A percentile compares a stretch with the other conserved stretches of the same genome.
Conservation (phyloP, 2,797 vertebrate species). For the Hyperoplus immaculatus region DNA sequence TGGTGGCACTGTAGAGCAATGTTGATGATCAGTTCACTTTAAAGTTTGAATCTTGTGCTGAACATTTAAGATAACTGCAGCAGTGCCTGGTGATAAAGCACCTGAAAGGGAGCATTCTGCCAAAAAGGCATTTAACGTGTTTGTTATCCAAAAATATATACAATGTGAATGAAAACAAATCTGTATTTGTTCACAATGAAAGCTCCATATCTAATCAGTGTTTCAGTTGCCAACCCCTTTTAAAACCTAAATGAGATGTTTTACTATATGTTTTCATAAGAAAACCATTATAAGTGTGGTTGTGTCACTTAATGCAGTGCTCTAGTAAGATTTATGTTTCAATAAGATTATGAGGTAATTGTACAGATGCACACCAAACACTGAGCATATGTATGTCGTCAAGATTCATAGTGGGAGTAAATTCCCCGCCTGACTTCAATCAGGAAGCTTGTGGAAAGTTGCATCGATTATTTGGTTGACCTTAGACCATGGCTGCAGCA, state of each 20-base stretch:
- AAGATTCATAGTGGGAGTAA: too few relatives aligned
- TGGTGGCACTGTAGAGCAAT: neutral
- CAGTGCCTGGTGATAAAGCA: conserved; percentile 2
- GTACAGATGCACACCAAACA: neutral
- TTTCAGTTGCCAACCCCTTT: neutral
- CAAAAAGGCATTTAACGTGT: neutral
- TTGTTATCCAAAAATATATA: neutral
- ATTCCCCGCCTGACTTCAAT: too few relatives aligned
- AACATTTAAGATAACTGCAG: neutral
- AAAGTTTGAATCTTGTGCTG: neutral
- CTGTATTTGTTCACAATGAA: conserved; percentile 2
- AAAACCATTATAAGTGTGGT: neutral
- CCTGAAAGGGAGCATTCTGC: neutral
- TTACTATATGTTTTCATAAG: neutral
- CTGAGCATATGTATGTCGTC: too few relatives aligned
- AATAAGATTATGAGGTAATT: neutral
- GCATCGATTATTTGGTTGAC: too few relatives aligned
- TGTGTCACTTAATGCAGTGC: neutral
- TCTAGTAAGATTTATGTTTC: neutral
- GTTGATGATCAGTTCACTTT: neutral
- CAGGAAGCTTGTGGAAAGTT: too few relatives aligned
- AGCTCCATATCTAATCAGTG: neutral
- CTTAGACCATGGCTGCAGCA: conserved; percentile 3
- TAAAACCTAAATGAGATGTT: neutral
- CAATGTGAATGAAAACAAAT: neutral